Evolutionary conservation across 2,113 vertebrate species (phyloP), one percentile per base, ranked within the genome.

Genomic region (Tragelaphus imberbis): DNA sequence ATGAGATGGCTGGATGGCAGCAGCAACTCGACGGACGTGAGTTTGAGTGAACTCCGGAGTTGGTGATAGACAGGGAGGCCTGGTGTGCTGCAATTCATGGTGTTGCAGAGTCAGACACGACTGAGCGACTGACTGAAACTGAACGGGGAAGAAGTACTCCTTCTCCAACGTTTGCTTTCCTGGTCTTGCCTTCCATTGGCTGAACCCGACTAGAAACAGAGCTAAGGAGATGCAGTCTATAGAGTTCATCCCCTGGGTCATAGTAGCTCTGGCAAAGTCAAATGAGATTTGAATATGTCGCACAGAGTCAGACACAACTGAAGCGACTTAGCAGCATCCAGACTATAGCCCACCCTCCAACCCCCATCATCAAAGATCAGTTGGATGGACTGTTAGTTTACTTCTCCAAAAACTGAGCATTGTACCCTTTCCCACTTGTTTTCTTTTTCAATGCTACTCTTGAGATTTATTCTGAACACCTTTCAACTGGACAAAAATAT

Each of bases 381-480:
- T 7, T 94, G 28, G 19, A 53, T 58, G 17, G 28, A 28, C 30
- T 55, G 3, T 71, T 7, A 5, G 3, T 30, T 79, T 11, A 36
- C 4, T 63, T 90, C 36, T 79, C 16, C 36, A 82, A 44, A 71
- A 71, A 56, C 33, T 81, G 7, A 90, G 21, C 56, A 0, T 28
- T 59, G 23, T 6, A 23, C 10, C 7, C 14, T 94, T 65, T 56
- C 4, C 14, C 13, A 44, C 36, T 36, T 56, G 15, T 65, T 90
- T 86, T 93, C 49, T 93, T 96, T 84, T 84, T 79, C 53, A 88
- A 61, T 36, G 11, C 2, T 65, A 7, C 17, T 44, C 6, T 94
- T 82, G 68, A 94, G 30, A 77, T 94, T 90, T 95, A 95, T 84
- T 93, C 53, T 93, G 25, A 93, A 55, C 44, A 71, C 27, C 58